phyloP scores from a whole-genome alignment of 1,140 invertebrate genomes.

The Glossosoma conforme region DNA sequence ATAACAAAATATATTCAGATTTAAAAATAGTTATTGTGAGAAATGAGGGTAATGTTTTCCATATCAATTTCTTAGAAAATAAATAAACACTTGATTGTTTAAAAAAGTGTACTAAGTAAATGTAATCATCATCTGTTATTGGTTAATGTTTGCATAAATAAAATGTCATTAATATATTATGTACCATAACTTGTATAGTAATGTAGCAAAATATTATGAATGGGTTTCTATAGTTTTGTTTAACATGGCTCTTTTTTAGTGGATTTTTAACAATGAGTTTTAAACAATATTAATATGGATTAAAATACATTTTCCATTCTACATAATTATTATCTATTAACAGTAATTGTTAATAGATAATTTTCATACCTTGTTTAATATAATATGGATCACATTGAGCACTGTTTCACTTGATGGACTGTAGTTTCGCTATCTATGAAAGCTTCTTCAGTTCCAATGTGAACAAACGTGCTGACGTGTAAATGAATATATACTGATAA shows the following conservation, averaged over 20 bases:
- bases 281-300: background rate
- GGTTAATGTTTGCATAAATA: background rate
- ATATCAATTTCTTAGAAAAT: constrained; percentile 17
- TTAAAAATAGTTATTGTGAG: constrained; percentile 8
- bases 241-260: background rate
- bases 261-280: background rate
- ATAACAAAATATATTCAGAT: no score
- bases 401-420: no score
- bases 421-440: no score
- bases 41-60: constrained; percentile 21
- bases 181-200: background rate
- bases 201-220: background rate
- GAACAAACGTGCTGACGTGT: no score
- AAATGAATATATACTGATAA: no score
- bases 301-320: background rate
- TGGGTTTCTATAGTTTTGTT: background rate
- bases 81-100: no score
- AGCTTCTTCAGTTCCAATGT: no score
- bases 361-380: no score
- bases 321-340: background rate
- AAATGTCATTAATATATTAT: background rate
- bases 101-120: background rate
- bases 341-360: background rate
- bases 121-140: background rate
- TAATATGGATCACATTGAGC: no score